Evolutionary conservation across 2,797 vertebrate species (phyloP).

Genomic region (Enteromius trimaculatus): DNA sequence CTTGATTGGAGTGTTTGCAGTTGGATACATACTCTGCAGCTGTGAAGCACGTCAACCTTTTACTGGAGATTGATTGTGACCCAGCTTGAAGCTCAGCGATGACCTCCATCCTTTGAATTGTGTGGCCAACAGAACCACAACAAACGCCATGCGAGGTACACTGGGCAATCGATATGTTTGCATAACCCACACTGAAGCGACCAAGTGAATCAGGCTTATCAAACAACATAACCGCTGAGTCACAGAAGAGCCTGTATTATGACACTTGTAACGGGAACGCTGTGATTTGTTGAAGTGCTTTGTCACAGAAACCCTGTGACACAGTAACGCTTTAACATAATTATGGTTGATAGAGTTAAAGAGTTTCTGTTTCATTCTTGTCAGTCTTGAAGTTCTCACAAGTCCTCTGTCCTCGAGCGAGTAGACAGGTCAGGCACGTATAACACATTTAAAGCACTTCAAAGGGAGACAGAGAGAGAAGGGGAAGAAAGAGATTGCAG

Average conservation of each 20-base stretch:
- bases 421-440: constrained; percentile 47
- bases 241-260: constrained; percentile 1
- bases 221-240: constrained; percentile 1
- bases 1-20: neutral
- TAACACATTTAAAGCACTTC: constrained; percentile 46
- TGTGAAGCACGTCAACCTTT: neutral
- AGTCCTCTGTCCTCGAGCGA: neutral
- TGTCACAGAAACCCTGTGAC: constrained; percentile 20
- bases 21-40: neutral
- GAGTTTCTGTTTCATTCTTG: constrained; percentile 1
- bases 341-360: constrained; percentile 1
- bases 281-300: constrained; percentile 1
- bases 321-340: neutral
- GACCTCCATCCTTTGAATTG: constrained; percentile 12
- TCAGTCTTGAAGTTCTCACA: constrained; percentile 32
- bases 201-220: neutral
- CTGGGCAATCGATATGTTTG: constrained; percentile 7
- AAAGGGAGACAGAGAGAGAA: neutral
- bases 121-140: constrained; percentile 9
- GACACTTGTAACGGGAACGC: constrained; percentile 2
- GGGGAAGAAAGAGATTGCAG: constrained; percentile 16
- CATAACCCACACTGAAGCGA: constrained; percentile 1
- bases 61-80: constrained; percentile 5
- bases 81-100: constrained; percentile 11
- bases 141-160: constrained; percentile 3